Evolutionary conservation across 2,797 vertebrate genomes (phyloP).

Genomic region (Gorsachius magnificus): DNA sequence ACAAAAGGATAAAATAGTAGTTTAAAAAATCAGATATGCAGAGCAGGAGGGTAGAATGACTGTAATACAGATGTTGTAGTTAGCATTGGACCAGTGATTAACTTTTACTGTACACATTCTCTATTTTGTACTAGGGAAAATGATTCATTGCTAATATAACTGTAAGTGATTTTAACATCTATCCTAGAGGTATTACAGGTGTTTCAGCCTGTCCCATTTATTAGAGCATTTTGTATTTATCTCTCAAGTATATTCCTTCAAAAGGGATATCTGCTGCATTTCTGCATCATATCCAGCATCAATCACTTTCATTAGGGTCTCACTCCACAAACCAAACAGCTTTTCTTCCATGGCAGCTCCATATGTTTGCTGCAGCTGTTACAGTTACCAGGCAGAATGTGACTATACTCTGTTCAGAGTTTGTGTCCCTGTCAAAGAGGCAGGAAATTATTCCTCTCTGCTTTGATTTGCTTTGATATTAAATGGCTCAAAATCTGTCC

Average conservation of each 20-base stretch:
- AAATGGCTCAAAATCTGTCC: conserved; percentile 43
- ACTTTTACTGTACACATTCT: not conserved
- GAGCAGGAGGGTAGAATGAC: not conserved
- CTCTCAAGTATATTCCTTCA: conserved; percentile 47
- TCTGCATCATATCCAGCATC: conserved; percentile 73
- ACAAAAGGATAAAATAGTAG: not conserved
- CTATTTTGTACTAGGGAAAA: conserved; percentile 30
- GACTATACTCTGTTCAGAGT: conserved; percentile 44
- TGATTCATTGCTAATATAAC: conserved; percentile 46
- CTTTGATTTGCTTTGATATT: conserved; percentile 54
- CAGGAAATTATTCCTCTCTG: conserved; percentile 55
- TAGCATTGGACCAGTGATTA: not conserved
- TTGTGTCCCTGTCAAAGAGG: conserved; percentile 65
- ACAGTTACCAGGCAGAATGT: conserved; percentile 62
- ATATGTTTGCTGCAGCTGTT: conserved; percentile 84
- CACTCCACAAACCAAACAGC: conserved; percentile 65
- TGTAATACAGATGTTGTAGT: not conserved
- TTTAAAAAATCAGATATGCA: not conserved
- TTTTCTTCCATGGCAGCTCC: conserved; percentile 77
- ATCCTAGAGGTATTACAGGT: conserved; percentile 57
- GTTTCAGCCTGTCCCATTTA: conserved; percentile 59
- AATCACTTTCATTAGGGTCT: conserved; percentile 82
- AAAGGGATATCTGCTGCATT: conserved; percentile 65
- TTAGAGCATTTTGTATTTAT: conserved; percentile 68
- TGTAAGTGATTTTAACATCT: conserved; percentile 65